Base-by-base conservation (phyloP, 2,797 vertebrate species). In the Meda fulgida region DNA sequence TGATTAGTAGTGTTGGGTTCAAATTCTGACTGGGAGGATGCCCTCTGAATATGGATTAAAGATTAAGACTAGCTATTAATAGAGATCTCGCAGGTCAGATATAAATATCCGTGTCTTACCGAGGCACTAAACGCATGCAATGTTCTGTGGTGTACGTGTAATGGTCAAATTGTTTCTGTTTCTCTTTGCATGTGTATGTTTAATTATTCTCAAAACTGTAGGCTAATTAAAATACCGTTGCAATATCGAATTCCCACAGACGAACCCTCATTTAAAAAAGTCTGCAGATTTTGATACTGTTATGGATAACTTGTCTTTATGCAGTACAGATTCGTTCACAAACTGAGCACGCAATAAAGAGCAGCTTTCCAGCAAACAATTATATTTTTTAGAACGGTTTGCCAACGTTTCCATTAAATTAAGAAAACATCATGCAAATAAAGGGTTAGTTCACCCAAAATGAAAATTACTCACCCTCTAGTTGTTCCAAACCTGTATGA, bases 11-110 rank as follows among this genome's bases (percentile, higher is more conserved):
- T 43, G 77, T 70, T 43, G 36, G 48, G 18, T 19, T 75, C 19
- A 65, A 48, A 38, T n/a, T n/a, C n/a, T n/a, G n/a, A n/a, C 31
- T 31, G 31, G 2, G 21, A 29, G 55, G 29, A 31, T 46, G 75
- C 43, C 55, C 21, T 73, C 6, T 73, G 16, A 82, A 82, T 26
- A 21, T 11, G 29, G 72, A 16, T 55, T 69, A 51, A 26, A 31
- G 72, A 83, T 53, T 77, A 67, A 55, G 46, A 31, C 60, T 26
- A 9, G 48, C 46, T 84, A 76, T 21, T 53, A 51, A 53, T 76
- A 76, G 58, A 72, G 9, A 70, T 29, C 53, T 73, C 13, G 21
- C n/a, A 60, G 10, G 16, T 72, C 18, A 72, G 55, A 43, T 78
- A 78, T 43, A 63, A 63, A 78, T 78, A 43, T n/a, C 2, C 16